Base-by-base conservation (phyloP, 2,888 invertebrate genomes). In the Alloplasta piceator region DNA sequence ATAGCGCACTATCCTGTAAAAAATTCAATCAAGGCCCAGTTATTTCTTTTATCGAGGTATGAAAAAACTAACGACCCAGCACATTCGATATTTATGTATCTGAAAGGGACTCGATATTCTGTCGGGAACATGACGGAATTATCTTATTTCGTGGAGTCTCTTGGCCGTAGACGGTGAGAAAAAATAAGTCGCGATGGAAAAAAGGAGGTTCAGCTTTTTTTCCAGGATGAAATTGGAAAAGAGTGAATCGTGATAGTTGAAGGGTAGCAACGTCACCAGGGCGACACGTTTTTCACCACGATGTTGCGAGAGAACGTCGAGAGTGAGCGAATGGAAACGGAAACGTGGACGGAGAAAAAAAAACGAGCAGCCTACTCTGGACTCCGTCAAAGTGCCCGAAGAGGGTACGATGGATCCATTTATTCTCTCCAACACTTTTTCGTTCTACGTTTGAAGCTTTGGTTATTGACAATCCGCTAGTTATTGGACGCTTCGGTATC, bases 241-340 rank as follows among this genome's bases (percentile, higher is more conserved):
- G 52, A 52, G 56, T 38, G 58, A 36, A 56, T 66, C 16, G 46
- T 5, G 67, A 68, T 71, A 70, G 68, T 48, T 36, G 56, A 64
- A 74, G 61, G 50, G 70, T 50, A 71, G 43, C 73, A 39, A 63
- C 60, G 75, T 58, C 56, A 55, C 5, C 39, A 7, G 50, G 14
- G 67, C 58, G 52, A 64, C 71, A 75, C 71, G 52, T 14, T 80
- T 70, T 78, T 66, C 36, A 67, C 61, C 46, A 63, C 55, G 58
- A 48, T 26, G 66, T 60, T 74, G 74, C 26, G 26, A 73, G 56
- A 67, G 63, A 50, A 68, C 52, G 43, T 43, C 39, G 10, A 48
- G 50, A 52, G n/a, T 52, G 73, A 70, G 48, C 12, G 41, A 63
- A 67, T 46, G 56, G 56, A 56, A 56, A 68, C 43, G 48, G 70